Evolutionary conservation across 2,888 invertebrate species (phyloP), one percentile per base, ranked within the genome.

Genomic region (Cyclophora albipunctata): DNA sequence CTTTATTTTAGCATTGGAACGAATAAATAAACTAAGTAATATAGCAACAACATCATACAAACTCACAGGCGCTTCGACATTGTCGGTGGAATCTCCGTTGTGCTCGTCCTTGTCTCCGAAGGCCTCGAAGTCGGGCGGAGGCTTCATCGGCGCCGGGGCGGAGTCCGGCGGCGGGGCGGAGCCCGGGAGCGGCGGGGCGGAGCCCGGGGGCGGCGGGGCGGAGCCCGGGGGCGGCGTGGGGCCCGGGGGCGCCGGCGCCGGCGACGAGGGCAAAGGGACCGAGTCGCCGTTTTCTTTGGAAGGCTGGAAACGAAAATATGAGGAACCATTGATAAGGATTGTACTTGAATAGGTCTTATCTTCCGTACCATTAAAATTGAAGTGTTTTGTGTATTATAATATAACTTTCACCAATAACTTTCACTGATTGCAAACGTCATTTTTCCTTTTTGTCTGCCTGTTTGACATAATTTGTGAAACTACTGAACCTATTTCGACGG

Each of bases 251-350:
- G 49, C 82, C 0, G 52, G 45, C 34, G 56, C 57, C 43, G 45
- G 74, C 67, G 20, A 7, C 7, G 6, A 7, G 40, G 7, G 40
- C 6, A 48, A 74, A 72, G 34, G 66, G 56, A 6, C 75, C 68
- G 20, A 47, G 7, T 81, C 81, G 3, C 89, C 89, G 57, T 89
- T 89, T 55, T 89, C 88, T 64, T 78, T 81, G 3, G 78, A 78
- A 5, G 61, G 66, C 88, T 83, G 63, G 0, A 3, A 41, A 34
- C 34, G 20, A 20, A 20, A 20, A 20, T 20, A 20, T 20, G 20
- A 20, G 20, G 1, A 20, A 20, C 20, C 20, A 20, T 20, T 20
- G 20, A 20, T 20, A 20, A 20, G 20, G 20, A 20, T 20, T 20
- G 20, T 20, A 20, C 2, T 20, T 20, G 20, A 20, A 20, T 20